Conservation (phyloP, 2,113 vertebrate genomes). For the Pseudopipra pipra region DNA sequence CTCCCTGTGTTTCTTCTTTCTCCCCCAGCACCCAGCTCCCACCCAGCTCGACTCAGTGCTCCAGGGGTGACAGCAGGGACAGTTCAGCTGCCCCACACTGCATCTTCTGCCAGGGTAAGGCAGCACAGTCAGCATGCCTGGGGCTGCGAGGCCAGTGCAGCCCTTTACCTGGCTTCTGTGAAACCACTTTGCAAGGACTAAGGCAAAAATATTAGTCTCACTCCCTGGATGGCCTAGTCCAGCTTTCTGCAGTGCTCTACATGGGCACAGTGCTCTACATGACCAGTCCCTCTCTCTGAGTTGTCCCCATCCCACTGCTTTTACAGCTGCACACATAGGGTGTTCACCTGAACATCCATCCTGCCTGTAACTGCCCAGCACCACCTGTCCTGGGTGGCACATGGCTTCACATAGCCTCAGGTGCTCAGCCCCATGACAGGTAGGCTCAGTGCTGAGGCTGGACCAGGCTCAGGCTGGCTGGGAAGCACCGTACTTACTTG, state of each 20-base stretch:
- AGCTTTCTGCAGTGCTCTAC: not conserved
- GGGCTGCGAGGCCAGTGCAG: not conserved
- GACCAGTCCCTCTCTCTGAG: not conserved
- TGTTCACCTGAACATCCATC: not conserved
- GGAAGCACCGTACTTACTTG: conserved; percentile 52
- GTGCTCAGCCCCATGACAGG: not conserved
- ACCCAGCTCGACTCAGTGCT: not conserved
- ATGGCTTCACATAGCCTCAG: accelerated
- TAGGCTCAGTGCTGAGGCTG: not conserved
- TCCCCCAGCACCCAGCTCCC: not conserved
- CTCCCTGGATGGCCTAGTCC: not conserved
- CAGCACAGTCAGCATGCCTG: not conserved
- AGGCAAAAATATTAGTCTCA: not conserved
- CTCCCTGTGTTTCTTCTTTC: not conserved
- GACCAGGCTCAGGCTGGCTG: no score
- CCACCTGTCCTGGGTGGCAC: no score
- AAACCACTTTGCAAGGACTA: not conserved
- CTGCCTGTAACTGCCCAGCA: not conserved
- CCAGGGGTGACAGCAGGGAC: not conserved
- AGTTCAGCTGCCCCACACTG: not conserved
- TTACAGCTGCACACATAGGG: not conserved
- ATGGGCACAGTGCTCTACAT: no score
- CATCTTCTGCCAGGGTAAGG: accelerated
- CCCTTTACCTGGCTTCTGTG: not conserved
- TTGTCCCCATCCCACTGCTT: not conserved